Conservation (phyloP, 2,113 vertebrate species). For the Amphilophus citrinellus region DNA sequence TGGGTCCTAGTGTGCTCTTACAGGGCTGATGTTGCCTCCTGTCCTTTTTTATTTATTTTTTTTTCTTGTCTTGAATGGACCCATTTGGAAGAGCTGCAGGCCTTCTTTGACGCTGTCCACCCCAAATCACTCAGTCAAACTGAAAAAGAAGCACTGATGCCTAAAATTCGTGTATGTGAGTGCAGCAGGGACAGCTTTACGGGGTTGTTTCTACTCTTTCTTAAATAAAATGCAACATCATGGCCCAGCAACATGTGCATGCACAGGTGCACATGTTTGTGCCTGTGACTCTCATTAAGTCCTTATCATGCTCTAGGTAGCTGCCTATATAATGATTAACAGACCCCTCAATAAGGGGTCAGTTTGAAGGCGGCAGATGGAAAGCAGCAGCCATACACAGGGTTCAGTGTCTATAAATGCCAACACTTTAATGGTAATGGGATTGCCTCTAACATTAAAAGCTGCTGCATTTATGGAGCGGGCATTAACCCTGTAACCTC, state of each 20-base stretch:
- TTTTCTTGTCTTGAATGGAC: neutral
- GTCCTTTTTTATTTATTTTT: neutral
- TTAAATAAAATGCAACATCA: neutral
- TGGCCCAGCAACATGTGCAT: neutral
- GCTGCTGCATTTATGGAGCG: neutral
- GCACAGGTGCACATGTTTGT: neutral
- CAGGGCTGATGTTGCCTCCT: neutral
- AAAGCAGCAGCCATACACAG: neutral
- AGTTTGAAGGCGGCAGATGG: neutral
- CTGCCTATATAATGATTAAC: neutral
- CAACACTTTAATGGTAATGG: neutral
- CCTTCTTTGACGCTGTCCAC: too few species aligned
- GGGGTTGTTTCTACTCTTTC: neutral
- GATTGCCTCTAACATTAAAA: neutral
- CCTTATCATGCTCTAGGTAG: neutral
- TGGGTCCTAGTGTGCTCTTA: neutral
- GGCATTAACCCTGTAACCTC: conserved; percentile 11
- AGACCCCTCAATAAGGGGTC: neutral
- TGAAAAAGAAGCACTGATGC: too few species aligned
- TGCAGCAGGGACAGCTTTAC: neutral
- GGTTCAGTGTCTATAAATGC: neutral
- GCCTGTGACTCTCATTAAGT: conserved; percentile 1
- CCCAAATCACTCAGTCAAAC: too few species aligned
- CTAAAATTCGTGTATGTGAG: too few species aligned
- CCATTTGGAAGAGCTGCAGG: neutral